Evolutionary conservation across 2,113 vertebrate genomes (phyloP).

Genomic region (Cricetomys ansorgei): DNA sequence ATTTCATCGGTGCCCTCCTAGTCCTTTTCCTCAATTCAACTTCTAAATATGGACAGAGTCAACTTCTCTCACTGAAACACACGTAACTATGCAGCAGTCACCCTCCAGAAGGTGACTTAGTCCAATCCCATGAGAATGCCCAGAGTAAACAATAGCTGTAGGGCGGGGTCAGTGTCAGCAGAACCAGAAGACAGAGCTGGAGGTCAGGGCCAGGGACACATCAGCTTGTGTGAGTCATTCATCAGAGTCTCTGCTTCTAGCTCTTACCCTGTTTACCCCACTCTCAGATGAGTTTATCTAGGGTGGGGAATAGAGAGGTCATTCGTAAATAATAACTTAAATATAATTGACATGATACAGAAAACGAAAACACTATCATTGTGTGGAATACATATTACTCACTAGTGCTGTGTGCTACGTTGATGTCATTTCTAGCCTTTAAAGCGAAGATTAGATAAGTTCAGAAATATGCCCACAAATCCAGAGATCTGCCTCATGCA

Average conservation of each 20-base stretch:
- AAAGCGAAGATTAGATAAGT: neutral
- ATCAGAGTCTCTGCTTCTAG: conserved; percentile 8
- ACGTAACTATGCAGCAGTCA: neutral
- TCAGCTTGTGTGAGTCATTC: neutral
- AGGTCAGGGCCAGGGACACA: neutral
- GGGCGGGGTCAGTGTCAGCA: neutral
- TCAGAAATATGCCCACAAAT: conserved; percentile 1
- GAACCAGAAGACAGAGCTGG: neutral
- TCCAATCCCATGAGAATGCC: neutral
- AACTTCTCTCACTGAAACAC: neutral
- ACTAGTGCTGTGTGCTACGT: neutral
- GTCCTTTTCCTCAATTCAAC: neutral
- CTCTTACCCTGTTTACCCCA: neutral
- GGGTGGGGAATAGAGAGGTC: neutral
- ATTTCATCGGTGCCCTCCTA: neutral
- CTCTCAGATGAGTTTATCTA: conserved; percentile 18
- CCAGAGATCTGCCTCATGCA: neutral
- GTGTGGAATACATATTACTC: neutral
- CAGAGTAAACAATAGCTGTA: neutral
- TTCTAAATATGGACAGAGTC: conserved; percentile 17
- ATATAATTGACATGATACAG: neutral
- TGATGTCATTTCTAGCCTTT: neutral
- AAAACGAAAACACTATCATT: neutral
- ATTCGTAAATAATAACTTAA: conserved; percentile 39
- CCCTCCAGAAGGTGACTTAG: neutral